phyloP scores from a whole-genome alignment of 1,140 invertebrate genomes.

The Laupala kohalensis region DNA sequence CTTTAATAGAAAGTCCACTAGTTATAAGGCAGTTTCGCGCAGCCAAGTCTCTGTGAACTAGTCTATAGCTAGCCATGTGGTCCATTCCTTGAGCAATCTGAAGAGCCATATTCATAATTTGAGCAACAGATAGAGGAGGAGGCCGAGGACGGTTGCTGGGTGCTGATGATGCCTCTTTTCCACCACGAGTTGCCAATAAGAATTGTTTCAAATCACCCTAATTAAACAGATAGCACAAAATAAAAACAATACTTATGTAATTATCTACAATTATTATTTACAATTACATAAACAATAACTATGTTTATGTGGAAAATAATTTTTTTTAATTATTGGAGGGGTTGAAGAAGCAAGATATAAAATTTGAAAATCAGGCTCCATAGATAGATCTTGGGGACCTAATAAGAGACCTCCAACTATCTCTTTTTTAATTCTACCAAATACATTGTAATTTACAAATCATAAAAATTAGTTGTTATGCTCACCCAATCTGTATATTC shows the following conservation, averaged over 20 bases:
- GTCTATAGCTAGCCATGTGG: conserved; percentile 55
- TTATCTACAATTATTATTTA: no score
- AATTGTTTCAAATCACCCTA: conserved; percentile 90
- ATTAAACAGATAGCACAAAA: conserved; percentile 18
- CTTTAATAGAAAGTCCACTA: conserved; percentile 68
- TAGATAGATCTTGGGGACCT: no score
- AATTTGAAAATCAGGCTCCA: no score
- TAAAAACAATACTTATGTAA: no score
- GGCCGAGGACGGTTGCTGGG: conserved; percentile 33
- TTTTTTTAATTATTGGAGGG: no score
- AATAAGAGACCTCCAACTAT: no score
- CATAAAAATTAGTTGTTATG: no score
- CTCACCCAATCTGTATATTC: conserved; percentile 87
- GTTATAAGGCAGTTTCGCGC: conserved; percentile 85
- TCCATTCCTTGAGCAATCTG: conserved; percentile 79
- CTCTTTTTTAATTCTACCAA: no score
- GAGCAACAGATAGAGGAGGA: conserved; percentile 49
- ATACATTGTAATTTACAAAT: no score
- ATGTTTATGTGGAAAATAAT: no score
- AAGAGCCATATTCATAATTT: conserved; percentile 55
- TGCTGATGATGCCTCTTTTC: conserved; percentile 25
- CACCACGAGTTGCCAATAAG: conserved; percentile 65
- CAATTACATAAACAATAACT: no score
- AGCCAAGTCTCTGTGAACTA: conserved; percentile 79
- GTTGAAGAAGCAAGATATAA: no score